These are phyloP conservation scores for Illadopsis cleaveri DNA, from an alignment of 2,113 vertebrate species.

Conservation along the genomic window DNA sequence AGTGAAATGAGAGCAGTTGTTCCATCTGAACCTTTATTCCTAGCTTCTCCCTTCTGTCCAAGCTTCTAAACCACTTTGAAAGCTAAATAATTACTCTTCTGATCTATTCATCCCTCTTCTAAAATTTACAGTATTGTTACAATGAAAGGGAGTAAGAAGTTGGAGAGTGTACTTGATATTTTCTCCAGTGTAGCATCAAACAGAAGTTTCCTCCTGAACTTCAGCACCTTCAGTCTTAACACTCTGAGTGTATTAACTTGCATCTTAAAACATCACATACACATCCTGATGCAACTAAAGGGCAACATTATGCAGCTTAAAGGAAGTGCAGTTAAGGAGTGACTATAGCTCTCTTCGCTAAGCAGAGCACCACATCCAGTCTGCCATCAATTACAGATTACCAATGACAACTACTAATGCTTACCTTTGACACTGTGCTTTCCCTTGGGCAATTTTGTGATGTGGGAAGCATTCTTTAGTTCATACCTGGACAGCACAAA, in stretches of 20 bases:
- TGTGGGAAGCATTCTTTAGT: slow-evolving; percentile 93
- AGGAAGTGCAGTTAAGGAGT: background rate
- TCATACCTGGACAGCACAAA: slow-evolving; percentile 83
- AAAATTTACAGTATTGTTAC: background rate
- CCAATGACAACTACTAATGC: background rate
- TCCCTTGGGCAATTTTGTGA: slow-evolving; percentile 94
- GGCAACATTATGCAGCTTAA: background rate
- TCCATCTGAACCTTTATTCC: slow-evolving; percentile 13
- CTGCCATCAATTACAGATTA: background rate
- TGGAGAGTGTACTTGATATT: background rate
- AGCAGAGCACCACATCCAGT: background rate
- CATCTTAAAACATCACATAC: background rate
- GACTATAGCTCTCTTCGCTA: background rate
- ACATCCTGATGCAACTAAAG: background rate
- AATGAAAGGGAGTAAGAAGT: background rate
- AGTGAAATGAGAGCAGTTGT: background rate
- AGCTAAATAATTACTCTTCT: background rate
- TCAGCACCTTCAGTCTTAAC: background rate
- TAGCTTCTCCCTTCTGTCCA: background rate
- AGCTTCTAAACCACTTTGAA: background rate
- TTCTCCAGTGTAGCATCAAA: background rate
- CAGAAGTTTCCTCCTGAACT: background rate
- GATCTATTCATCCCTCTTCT: background rate
- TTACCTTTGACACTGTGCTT: slow-evolving; percentile 99
- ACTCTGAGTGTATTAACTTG: background rate